These are phyloP conservation scores for Drosophila melanosoma DNA, from an alignment of 2,888 invertebrate species.

Conservation along the genomic window DNA sequence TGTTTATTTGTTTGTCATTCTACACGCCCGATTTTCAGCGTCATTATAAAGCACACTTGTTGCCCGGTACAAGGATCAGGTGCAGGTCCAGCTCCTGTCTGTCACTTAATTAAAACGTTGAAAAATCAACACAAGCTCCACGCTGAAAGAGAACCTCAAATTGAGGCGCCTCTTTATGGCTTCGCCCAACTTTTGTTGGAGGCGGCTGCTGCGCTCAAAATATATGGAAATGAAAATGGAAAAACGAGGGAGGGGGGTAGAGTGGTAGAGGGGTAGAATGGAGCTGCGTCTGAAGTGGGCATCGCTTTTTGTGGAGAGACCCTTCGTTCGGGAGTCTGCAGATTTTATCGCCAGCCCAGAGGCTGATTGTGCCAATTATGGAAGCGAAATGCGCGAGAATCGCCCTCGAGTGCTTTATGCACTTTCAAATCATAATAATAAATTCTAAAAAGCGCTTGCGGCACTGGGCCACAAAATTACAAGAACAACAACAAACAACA, in stretches of 20 bases:
- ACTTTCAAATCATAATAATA: conserved; percentile 81
- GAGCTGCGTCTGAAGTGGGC: conserved; percentile 41
- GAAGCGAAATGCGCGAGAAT: conserved; percentile 74
- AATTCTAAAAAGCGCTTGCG: conserved; percentile 65
- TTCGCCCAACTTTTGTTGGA: conserved; percentile 41
- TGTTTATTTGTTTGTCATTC: conserved; percentile 68
- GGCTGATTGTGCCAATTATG: conserved; percentile 80
- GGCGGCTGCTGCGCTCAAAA: conserved; percentile 33
- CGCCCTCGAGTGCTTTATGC: conserved; percentile 79
- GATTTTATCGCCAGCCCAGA: conserved; percentile 76
- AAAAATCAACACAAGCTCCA: conserved; percentile 68
- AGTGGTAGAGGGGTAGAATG: not conserved
- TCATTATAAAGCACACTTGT: conserved; percentile 71
- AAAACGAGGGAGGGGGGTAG: not conserved
- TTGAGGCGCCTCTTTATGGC: conserved; percentile 64
- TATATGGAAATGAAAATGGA: conserved; percentile 41
- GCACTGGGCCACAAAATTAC: conserved; percentile 49
- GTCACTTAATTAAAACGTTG: conserved; percentile 81
- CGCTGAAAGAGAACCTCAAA: conserved; percentile 56
- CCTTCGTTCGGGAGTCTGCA: conserved; percentile 43
- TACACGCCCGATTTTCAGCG: conserved; percentile 55
- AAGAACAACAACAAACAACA: conserved; percentile 33
- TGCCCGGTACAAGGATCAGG: conserved; percentile 16
- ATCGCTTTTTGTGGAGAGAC: conserved; percentile 43
- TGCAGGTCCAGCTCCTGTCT: conserved; percentile 27